Evolutionary conservation across 2,888 invertebrate genomes (phyloP).

Genomic region (Sinotaia quadrata): DNA sequence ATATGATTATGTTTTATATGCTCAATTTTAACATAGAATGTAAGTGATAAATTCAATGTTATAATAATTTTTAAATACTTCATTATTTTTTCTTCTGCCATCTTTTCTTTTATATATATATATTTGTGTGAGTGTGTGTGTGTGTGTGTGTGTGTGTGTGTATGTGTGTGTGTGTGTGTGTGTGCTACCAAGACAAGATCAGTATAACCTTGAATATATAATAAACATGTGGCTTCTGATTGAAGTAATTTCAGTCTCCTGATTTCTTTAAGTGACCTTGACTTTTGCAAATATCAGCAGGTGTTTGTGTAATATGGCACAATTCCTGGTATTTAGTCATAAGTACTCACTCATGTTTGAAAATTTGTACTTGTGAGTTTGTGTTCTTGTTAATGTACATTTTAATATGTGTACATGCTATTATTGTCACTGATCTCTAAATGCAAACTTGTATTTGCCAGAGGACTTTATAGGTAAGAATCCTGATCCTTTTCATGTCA

Average conservation of each 20-base stretch:
- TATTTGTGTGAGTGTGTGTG: neutral
- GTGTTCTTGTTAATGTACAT: neutral
- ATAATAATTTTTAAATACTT: too few relatives aligned
- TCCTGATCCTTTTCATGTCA: constrained; percentile 6
- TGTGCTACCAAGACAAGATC: too few relatives aligned
- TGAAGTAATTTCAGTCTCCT: too few relatives aligned
- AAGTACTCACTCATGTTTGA: neutral
- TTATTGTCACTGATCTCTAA: constrained; percentile 3
- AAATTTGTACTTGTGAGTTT: neutral
- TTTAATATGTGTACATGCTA: neutral
- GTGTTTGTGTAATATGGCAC: neutral
- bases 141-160: constrained; percentile 12
- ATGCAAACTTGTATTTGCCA: constrained; percentile 30
- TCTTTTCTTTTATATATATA: neutral
- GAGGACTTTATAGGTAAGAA: constrained; percentile 38
- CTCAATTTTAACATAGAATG: too few relatives aligned
- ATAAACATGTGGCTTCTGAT: too few relatives aligned
- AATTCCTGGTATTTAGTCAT: neutral
- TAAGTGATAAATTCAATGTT: too few relatives aligned
- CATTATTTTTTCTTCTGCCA: neutral
- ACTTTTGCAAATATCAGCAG: too few relatives aligned
- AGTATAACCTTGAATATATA: too few relatives aligned
- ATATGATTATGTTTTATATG: too few relatives aligned
- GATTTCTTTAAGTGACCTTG: too few relatives aligned
- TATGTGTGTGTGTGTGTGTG: neutral